Evolutionary conservation across 2,888 invertebrate genomes (phyloP).

Genomic region (Metacarcinus magister): DNA sequence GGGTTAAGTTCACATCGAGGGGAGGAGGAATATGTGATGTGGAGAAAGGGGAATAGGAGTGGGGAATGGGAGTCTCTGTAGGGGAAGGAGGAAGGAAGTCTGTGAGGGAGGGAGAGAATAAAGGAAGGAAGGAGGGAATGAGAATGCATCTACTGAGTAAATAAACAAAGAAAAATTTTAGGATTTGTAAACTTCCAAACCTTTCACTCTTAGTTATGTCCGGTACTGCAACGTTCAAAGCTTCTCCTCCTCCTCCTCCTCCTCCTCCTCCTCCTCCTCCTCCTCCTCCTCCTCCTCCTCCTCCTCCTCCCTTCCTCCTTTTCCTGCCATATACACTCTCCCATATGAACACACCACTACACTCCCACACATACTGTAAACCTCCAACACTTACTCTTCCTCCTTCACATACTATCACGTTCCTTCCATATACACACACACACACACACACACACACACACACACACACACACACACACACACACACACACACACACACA

Average conservation of each 20-base stretch:
- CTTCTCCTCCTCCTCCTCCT: not conserved
- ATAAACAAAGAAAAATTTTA: not conserved
- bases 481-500: conserved; percentile 26
- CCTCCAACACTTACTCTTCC: not conserved
- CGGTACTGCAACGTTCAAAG: not conserved
- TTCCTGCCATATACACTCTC: not conserved
- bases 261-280: conserved; percentile 26
- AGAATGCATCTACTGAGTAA: not conserved
- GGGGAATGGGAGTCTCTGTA: no score
- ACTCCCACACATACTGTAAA: no score
- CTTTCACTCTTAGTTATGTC: not conserved
- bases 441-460: conserved; percentile 26
- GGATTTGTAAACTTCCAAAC: not conserved
- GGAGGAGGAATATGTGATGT: not conserved
- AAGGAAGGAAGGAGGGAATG: not conserved
- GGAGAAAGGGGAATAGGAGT: no score
- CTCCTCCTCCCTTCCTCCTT: conserved; percentile 1
- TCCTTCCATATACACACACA: not conserved
- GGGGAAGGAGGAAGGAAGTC: no score
- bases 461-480: conserved; percentile 26
- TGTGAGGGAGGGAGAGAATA: not conserved
- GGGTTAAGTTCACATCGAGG: not conserved
- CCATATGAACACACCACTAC: not conserved
- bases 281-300: conserved; percentile 9
- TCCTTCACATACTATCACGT: not conserved